A percentile compares a stretch with the other conserved stretches of the same genome.
These are phyloP conservation scores for Leptopterna dolabrata DNA, from an alignment of 2,888 invertebrate species.

Conservation along the genomic window DNA sequence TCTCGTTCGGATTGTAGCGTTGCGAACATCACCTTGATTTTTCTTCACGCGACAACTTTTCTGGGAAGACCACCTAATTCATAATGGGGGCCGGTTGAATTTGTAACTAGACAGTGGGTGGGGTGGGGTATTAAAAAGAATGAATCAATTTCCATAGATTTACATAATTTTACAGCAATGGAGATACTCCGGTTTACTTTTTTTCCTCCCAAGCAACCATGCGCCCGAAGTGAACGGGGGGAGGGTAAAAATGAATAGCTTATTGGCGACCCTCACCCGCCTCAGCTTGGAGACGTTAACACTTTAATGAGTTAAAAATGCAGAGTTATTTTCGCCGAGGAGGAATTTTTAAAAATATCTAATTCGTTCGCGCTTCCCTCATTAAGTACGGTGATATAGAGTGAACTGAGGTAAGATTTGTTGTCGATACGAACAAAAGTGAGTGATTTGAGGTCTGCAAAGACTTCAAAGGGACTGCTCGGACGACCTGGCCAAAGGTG, in stretches of 20 bases:
- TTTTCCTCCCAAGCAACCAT: neutral
- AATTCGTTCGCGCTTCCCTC: neutral
- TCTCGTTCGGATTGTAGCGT: no score
- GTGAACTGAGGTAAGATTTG: no score
- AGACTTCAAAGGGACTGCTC: no score
- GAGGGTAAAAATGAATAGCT: neutral
- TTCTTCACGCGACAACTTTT: neutral
- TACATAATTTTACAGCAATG: constrained; percentile 28
- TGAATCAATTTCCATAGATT: constrained; percentile 45
- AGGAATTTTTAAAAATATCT: neutral
- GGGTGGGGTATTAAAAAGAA: constrained; percentile 35
- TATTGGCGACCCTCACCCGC: neutral
- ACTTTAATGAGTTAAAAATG: neutral
- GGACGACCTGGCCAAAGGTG: no score
- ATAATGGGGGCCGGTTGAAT: constrained; percentile 35
- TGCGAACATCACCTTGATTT: neutral
- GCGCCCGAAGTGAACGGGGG: neutral
- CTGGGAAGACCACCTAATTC: constrained; percentile 33
- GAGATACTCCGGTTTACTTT: neutral
- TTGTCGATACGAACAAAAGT: no score
- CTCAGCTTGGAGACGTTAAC: neutral
- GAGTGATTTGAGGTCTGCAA: no score
- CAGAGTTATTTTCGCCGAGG: neutral
- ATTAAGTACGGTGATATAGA: no score
- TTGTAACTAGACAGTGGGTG: constrained; percentile 38